phyloP scores from a whole-genome alignment of 2,797 vertebrate species.

The Trematomus bernacchii region DNA sequence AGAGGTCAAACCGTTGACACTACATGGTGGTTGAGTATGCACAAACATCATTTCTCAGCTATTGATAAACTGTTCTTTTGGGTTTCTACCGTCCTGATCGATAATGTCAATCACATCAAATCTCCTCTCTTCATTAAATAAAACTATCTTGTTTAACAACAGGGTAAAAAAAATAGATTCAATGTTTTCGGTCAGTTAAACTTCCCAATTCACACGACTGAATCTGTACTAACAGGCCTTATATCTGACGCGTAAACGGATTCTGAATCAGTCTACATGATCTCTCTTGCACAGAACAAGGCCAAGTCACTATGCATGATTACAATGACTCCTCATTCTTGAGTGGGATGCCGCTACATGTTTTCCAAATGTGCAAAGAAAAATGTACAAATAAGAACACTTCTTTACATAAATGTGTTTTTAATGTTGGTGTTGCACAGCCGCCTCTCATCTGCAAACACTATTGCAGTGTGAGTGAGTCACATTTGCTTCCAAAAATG shows the following conservation, averaged over 20 bases:
- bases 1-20: constrained; percentile 7
- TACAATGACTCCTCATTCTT: constrained; percentile 8
- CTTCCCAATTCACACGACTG: constrained; percentile 4
- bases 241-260: background rate
- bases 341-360: background rate
- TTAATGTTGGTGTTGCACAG: constrained; percentile 4
- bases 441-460: constrained; percentile 15
- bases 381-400: background rate
- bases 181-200: constrained; percentile 4
- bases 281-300: constrained; percentile 5
- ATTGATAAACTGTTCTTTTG: background rate
- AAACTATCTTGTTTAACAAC: background rate
- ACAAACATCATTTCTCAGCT: background rate
- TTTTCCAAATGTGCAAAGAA: constrained; percentile 22
- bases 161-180: constrained; percentile 4
- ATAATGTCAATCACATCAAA: background rate
- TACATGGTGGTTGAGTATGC: background rate
- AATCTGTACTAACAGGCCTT: constrained; percentile 8
- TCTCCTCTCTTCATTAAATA: background rate
- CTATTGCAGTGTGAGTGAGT: constrained; percentile 8
- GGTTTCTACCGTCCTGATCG: background rate
- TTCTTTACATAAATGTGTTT: constrained; percentile 28
- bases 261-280: background rate
- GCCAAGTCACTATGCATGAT: too few species aligned
- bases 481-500: background rate